Base-by-base conservation (phyloP, 92 coral and sea anemone species). In the Palythoa grandiflora region DNA sequence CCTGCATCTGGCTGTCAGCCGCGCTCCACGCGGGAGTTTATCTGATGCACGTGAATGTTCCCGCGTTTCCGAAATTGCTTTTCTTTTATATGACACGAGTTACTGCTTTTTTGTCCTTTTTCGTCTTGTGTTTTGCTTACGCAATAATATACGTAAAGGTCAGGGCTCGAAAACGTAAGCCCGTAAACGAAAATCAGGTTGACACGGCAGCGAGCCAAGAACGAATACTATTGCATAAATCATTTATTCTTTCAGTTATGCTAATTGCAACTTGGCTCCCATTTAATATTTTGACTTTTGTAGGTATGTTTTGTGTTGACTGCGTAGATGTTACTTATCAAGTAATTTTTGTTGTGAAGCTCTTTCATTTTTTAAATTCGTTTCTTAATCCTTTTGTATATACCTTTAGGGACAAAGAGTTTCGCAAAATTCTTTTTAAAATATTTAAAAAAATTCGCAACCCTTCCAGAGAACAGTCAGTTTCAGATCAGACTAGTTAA, bases 211-310 rank as follows among this genome's bases (percentile, higher is more conserved):
- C 61, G 3, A 19, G 38, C 3, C 76, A 66, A 48, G 86, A 81
- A 40, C 55, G 75, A 4, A 5, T 81, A 35, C 86, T 81, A 20
- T 66, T 81, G 86, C 75, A 66, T 75, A 81, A 81, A 65, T 68
- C 86, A 12, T 81, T 81, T 13, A 68, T 81, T 68, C 73, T 81
- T 21, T 66, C 86, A 20, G 86, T 81, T 55, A 28, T 81, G 36
- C 48, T 81, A 9, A 44, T 81, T 28, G 86, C 38, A 10, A 81
- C 76, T 3, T 81, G 86, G 86, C 86, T 81, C 21, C 86, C 86
- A 13, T 81, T 81, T 15, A 81, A 65, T 50, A 54, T 81, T 20
- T 66, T 81, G 44, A 65, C 86, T 19, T 81, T 81, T 47, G 86
- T 81, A 38, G 17, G 21, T 44, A 81, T 4, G 36, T 81, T 81